Conservation (phyloP, 2,797 vertebrate species). For the Sebastes umbrosus region DNA sequence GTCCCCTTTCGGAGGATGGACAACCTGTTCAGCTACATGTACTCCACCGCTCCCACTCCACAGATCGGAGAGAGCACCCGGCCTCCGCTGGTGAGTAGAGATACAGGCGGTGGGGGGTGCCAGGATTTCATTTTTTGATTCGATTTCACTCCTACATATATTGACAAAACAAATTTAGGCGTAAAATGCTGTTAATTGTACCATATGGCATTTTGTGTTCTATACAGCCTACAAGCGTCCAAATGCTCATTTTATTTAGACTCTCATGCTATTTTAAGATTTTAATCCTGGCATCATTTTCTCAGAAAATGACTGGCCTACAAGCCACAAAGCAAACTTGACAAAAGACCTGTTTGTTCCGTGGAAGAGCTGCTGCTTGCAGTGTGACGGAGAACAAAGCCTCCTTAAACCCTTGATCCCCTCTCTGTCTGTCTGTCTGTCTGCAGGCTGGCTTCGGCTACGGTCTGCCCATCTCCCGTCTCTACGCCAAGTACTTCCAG, state of each 20-base stretch:
- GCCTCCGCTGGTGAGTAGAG: conserved; percentile 84
- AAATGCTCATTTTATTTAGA: neutral
- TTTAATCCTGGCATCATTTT: neutral
- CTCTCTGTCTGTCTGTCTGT: neutral
- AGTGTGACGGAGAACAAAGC: conserved; percentile 19
- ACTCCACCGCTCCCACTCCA: conserved; percentile 91
- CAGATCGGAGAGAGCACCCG: conserved; percentile 82
- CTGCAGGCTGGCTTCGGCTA: conserved; percentile 94
- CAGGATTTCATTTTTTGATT: neutral
- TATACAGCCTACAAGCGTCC: neutral
- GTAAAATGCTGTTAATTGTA: neutral
- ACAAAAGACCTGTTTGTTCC: conserved; percentile 1
- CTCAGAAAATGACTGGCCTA: neutral
- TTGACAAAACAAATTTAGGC: neutral
- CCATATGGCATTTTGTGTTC: neutral
- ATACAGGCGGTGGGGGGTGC: rapidly evolving
- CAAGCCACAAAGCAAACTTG: neutral
- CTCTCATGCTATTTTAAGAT: conserved; percentile 6
- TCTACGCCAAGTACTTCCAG: conserved; percentile 97
- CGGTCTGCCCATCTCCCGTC: conserved; percentile 93
- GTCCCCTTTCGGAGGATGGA: conserved; percentile 92
- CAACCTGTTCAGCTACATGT: conserved; percentile 96
- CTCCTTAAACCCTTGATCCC: conserved; percentile 18
- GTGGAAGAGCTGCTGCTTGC: neutral
- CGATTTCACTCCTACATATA: neutral